Percentiles rank a stretch among this genome's conserved stretches.
phyloP scores from a whole-genome alignment of 2,797 vertebrate species.

The Balearica regulorum region DNA sequence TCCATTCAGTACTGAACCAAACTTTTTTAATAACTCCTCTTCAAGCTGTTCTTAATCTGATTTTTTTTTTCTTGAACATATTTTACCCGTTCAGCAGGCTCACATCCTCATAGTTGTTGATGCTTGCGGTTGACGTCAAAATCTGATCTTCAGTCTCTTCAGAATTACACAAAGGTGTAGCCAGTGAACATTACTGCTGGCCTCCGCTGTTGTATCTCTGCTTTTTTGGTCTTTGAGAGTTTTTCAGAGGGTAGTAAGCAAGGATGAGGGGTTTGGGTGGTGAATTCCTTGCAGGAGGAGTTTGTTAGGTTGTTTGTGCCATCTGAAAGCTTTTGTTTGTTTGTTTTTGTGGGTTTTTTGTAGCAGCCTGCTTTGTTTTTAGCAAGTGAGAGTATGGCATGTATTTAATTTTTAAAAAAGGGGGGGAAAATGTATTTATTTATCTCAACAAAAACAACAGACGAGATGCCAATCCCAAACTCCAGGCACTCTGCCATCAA shows the following conservation, averaged over 20 bases:
- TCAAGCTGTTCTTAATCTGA: not conserved
- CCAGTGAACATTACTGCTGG: not conserved
- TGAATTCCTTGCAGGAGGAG: not conserved
- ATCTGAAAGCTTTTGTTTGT: not conserved
- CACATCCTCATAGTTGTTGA: not conserved
- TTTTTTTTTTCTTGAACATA: not conserved
- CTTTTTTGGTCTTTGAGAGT: not conserved
- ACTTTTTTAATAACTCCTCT: not conserved
- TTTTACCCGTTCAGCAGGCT: not conserved
- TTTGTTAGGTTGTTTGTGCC: not conserved
- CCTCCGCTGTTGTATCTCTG: not conserved
- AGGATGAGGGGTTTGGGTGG: not conserved
- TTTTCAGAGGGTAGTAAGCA: not conserved
- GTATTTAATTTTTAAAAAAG: not conserved
- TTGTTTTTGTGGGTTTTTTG: not conserved
- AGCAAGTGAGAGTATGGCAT: not conserved
- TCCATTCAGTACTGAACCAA: not conserved
- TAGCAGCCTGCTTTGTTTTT: not conserved
- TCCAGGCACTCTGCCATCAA: conserved; percentile 55
- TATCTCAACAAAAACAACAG: conserved; percentile 33
- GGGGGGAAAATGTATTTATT: not conserved
- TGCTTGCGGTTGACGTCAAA: not conserved
- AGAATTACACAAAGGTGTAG: not conserved
- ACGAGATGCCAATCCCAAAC: conserved; percentile 49
- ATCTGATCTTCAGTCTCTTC: not conserved